Conservation (phyloP, 2,888 invertebrate species). For the Agonum fuliginosum region DNA sequence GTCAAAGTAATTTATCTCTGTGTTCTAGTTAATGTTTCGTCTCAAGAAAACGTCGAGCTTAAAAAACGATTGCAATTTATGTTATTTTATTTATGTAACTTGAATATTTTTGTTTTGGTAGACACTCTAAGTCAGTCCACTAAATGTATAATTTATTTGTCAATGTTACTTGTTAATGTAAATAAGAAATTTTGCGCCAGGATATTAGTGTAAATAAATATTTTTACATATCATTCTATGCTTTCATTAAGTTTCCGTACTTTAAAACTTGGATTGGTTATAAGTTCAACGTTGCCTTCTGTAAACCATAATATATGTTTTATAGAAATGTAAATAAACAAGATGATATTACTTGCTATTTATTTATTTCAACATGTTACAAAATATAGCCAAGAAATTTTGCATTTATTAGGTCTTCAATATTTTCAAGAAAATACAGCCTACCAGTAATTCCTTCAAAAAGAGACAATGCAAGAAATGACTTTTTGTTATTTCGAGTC, state of each 20-base stretch:
- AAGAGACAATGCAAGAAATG: constrained; percentile 88
- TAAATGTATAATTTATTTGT: constrained; percentile 13
- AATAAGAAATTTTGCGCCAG: constrained; percentile 10
- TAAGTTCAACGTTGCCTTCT: constrained; percentile 52
- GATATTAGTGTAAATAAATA: constrained; percentile 56
- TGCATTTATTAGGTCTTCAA: constrained; percentile 79
- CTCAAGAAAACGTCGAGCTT: too few relatives aligned
- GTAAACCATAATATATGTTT: constrained; percentile 55
- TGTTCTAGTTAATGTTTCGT: too few relatives aligned
- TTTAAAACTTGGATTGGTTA: constrained; percentile 16
- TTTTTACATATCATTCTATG: constrained; percentile 56
- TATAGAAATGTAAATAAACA: constrained; percentile 50
- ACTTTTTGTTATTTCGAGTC: too few relatives aligned
- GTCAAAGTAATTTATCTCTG: too few relatives aligned
- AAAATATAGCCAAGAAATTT: constrained; percentile 83
- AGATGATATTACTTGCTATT: constrained; percentile 52
- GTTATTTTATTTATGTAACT: background rate
- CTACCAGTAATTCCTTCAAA: constrained; percentile 90
- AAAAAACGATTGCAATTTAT: background rate
- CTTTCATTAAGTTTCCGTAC: background rate
- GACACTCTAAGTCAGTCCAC: background rate
- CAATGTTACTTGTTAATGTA: constrained; percentile 13
- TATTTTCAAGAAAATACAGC: constrained; percentile 83
- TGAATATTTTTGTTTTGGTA: too few relatives aligned
- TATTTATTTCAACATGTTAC: constrained; percentile 61